phyloP scores from a whole-genome alignment of 2,888 invertebrate genomes.

The Hanleya hanleyi region DNA sequence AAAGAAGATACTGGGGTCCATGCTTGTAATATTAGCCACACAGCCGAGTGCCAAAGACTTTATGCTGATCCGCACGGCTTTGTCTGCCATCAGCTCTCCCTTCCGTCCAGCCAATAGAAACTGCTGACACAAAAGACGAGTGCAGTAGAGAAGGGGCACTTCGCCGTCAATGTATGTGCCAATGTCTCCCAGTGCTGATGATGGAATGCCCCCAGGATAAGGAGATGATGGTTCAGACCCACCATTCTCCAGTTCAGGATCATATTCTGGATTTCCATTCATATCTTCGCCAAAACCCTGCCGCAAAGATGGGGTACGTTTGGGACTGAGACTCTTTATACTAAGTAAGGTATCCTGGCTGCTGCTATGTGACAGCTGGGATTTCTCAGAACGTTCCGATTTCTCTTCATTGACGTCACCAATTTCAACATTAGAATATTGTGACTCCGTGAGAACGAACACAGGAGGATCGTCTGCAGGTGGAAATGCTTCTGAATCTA shows the following conservation, averaged over 20 bases:
- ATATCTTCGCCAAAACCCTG: slow-evolving; percentile 50
- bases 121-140: slow-evolving; percentile 81
- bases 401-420: slow-evolving; percentile 65
- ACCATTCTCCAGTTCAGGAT: slow-evolving; percentile 35
- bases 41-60: slow-evolving; percentile 92
- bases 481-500: too few species aligned
- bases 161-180: slow-evolving; percentile 80
- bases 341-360: slow-evolving; percentile 66
- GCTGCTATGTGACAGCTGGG: slow-evolving; percentile 52
- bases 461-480: slow-evolving; percentile 5
- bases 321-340: slow-evolving; percentile 61
- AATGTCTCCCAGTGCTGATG: slow-evolving; percentile 24
- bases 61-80: slow-evolving; percentile 88
- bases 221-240: slow-evolving; percentile 12
- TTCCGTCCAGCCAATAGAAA: slow-evolving; percentile 82
- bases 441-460: neutral
- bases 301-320: slow-evolving; percentile 37
- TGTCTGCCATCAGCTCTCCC: slow-evolving; percentile 79
- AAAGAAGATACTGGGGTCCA: slow-evolving; percentile 84
- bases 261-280: slow-evolving; percentile 59
- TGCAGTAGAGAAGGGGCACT: slow-evolving; percentile 83
- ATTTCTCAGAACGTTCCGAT: slow-evolving; percentile 60
- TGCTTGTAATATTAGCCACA: slow-evolving; percentile 82
- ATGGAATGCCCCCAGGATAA: slow-evolving; percentile 20
- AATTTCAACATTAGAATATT: slow-evolving; percentile 68